Conservation (phyloP, 2,113 vertebrate genomes). For the Lates calcarifer region DNA sequence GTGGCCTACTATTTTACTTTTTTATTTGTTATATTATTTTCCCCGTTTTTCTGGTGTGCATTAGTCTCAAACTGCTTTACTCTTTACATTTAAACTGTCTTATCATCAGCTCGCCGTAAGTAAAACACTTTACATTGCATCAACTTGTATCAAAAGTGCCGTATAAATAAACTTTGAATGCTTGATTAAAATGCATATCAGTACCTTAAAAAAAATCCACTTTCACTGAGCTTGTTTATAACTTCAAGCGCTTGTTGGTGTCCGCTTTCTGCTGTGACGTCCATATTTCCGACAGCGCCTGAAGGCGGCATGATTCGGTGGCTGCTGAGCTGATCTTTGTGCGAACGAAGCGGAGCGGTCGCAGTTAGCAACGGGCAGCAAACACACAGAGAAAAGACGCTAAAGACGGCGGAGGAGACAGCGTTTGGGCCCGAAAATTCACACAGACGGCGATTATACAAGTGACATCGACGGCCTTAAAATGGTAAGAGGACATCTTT, state of each 20-base stretch:
- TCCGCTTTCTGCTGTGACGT: accelerated
- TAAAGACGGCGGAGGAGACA: conserved; percentile 5
- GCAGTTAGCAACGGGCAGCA: conserved; percentile 70
- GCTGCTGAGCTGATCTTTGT: conserved; percentile 79
- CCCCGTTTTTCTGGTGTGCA: too few relatives aligned
- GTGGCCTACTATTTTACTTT: too few relatives aligned
- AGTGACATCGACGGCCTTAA: conserved; percentile 48
- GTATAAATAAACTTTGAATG: neutral
- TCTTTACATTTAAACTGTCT: neutral
- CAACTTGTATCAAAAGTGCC: neutral
- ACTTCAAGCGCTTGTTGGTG: too few relatives aligned
- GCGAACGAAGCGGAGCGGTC: conserved; percentile 70
- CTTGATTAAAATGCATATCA: neutral
- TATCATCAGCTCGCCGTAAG: neutral
- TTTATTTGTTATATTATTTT: too few relatives aligned
- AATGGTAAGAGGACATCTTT: conserved; percentile 69
- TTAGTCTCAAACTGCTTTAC: too few relatives aligned
- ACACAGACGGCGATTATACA: neutral
- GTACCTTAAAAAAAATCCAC: neutral
- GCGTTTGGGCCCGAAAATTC: neutral
- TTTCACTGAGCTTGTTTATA: neutral
- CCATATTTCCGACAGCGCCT: conserved; percentile 19
- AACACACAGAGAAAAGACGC: conserved; percentile 31
- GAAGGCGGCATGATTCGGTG: conserved; percentile 63
- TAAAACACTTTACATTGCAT: neutral